These are phyloP conservation scores for Cataglyphis hispanica DNA, from an alignment of 1,140 invertebrate genomes.

Conservation along the genomic window DNA sequence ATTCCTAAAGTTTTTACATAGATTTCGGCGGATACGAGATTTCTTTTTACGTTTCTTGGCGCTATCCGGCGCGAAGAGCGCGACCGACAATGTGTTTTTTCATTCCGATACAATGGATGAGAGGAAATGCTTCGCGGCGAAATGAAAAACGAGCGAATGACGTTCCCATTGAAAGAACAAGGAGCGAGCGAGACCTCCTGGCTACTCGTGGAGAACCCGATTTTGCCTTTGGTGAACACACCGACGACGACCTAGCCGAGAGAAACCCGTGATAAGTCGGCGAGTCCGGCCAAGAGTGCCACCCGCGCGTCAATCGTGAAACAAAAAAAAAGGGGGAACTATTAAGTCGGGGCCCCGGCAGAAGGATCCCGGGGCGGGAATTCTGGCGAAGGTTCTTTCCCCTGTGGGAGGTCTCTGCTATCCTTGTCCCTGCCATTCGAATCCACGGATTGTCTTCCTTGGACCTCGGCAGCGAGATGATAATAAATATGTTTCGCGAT, in stretches of 20 bases:
- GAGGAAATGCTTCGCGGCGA: slow-evolving; percentile 5
- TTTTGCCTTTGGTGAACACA: slow-evolving; percentile 46
- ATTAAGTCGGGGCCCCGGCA: slow-evolving; percentile 55
- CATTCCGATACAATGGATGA: slow-evolving; percentile 36
- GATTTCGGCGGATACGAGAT: background rate
- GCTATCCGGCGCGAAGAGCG: slow-evolving; percentile 18
- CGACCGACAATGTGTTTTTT: slow-evolving; percentile 49
- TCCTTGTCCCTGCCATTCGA: background rate
- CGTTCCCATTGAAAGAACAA: slow-evolving; percentile 15
- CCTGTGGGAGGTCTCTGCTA: slow-evolving; percentile 63
- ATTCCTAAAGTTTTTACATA: slow-evolving; percentile 32
- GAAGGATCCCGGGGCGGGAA: slow-evolving; percentile 50
- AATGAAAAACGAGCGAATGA: slow-evolving; percentile 27
- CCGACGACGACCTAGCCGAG: slow-evolving; percentile 25
- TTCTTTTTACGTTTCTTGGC: slow-evolving; percentile 31
- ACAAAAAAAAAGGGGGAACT: slow-evolving; percentile 68
- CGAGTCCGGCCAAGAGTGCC: slow-evolving; percentile 37
- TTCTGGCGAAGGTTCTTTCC: slow-evolving; percentile 51
- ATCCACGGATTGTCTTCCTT: slow-evolving; percentile 48
- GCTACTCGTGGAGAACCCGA: slow-evolving; percentile 44
- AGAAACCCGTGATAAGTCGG: slow-evolving; percentile 47
- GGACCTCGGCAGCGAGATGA: slow-evolving; percentile 47
- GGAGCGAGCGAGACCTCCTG: slow-evolving; percentile 34
- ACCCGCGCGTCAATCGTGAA: slow-evolving; percentile 57
- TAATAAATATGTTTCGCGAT: slow-evolving; percentile 43